phyloP scores from a whole-genome alignment of 2,113 vertebrate genomes.

The Melanotaenia duboulayi region DNA sequence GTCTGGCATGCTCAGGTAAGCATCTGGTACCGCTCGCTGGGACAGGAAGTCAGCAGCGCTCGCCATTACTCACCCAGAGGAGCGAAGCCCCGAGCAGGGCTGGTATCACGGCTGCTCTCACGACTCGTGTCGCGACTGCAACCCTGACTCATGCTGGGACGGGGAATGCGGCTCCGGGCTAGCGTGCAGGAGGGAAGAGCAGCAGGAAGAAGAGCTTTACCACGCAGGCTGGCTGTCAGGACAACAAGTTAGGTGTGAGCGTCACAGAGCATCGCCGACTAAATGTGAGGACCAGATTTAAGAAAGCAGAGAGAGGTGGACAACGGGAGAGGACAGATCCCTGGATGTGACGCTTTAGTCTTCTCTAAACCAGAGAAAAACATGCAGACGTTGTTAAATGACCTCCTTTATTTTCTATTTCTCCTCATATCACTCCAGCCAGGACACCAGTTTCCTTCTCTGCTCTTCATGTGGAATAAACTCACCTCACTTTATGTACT shows the following conservation, averaged over 20 bases:
- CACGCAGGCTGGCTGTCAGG: slow-evolving; percentile 88
- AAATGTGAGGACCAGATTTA: not conserved
- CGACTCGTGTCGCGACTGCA: slow-evolving; percentile 99
- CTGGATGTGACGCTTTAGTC: too few species aligned
- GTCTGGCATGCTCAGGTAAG: not conserved
- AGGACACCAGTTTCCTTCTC: too few species aligned
- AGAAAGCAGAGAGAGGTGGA: not conserved
- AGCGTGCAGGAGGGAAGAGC: slow-evolving; percentile 96
- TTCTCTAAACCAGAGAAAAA: too few species aligned
- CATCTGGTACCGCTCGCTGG: slow-evolving; percentile 3
- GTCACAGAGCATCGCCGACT: slow-evolving; percentile 57
- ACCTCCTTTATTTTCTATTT: too few species aligned
- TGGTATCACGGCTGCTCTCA: slow-evolving; percentile 99
- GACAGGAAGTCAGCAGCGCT: slow-evolving; percentile 8
- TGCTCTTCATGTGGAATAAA: too few species aligned
- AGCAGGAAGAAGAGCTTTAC: slow-evolving; percentile 96
- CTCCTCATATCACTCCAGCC: too few species aligned
- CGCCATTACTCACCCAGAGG: slow-evolving; percentile 95
- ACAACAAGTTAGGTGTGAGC: slow-evolving; percentile 79
- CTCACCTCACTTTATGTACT: too few species aligned
- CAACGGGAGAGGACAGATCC: not conserved
- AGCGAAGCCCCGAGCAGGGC: slow-evolving; percentile 97
- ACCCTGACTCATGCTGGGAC: slow-evolving; percentile 99
- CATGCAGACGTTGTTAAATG: too few species aligned
- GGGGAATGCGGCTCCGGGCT: slow-evolving; percentile 99